Conservation (phyloP, 1,140 invertebrate species). For the Drosophila tsacasi region DNA sequence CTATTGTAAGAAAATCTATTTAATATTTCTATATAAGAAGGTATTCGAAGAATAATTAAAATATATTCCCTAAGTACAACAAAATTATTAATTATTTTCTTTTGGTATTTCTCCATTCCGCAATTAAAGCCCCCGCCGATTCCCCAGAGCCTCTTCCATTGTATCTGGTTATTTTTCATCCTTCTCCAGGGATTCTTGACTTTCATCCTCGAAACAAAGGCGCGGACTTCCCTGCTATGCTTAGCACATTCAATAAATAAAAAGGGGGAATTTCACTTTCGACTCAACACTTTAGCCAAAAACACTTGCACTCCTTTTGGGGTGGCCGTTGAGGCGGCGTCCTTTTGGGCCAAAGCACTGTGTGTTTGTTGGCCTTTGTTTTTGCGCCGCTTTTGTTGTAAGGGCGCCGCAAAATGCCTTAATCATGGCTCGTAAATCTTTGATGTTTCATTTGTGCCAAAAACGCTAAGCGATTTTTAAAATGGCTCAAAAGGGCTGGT, state of each 20-base stretch:
- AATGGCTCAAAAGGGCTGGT: slow-evolving; percentile 41
- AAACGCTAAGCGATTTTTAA: slow-evolving; percentile 80
- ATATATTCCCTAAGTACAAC: background rate
- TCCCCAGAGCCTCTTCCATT: slow-evolving; percentile 13
- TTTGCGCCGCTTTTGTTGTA: slow-evolving; percentile 35
- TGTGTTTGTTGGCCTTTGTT: slow-evolving; percentile 50
- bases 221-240: background rate
- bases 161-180: background rate
- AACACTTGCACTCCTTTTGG: slow-evolving; percentile 58
- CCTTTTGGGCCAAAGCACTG: slow-evolving; percentile 6
- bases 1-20: too few relatives aligned
- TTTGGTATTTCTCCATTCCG: background rate
- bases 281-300: slow-evolving; percentile 58
- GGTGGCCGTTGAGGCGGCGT: slow-evolving; percentile 13
- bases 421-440: slow-evolving; percentile 83
- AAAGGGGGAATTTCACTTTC: slow-evolving; percentile 63
- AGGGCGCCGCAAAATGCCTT: slow-evolving; percentile 67
- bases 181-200: background rate
- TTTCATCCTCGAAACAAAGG: background rate
- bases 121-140: slow-evolving; percentile 6
- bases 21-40: background rate
- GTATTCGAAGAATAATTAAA: background rate
- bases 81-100: slow-evolving; percentile 3
- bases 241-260: slow-evolving; percentile 67
- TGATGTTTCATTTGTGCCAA: slow-evolving; percentile 82